A percentile compares a stretch with the other conserved stretches of the same genome.
phyloP scores from a whole-genome alignment of 37 sponge, comb jelly and placozoan species.

The Eunapius fragilis region DNA sequence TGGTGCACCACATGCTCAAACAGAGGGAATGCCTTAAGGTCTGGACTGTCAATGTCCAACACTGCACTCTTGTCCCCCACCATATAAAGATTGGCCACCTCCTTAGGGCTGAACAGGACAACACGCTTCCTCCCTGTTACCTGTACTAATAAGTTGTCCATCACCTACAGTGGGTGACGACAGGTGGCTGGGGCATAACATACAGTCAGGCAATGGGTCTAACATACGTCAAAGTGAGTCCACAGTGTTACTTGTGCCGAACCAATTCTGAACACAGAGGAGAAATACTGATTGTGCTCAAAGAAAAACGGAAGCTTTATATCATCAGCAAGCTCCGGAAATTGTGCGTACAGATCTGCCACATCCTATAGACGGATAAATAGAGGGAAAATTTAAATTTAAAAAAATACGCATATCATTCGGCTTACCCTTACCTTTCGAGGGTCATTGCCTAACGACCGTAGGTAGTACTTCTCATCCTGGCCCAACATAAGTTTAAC shows the following conservation, averaged over 20 bases:
- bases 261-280: conserved; percentile 83
- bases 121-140: conserved; percentile 81
- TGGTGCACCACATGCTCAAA: conserved; percentile 49
- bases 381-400: not conserved
- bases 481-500: conserved; percentile 2
- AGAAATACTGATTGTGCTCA: conserved; percentile 64
- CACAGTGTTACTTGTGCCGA: conserved; percentile 85
- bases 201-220: not conserved
- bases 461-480: conserved; percentile 88
- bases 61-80: conserved; percentile 87
- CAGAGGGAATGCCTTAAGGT: conserved; percentile 67
- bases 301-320: conserved; percentile 72
- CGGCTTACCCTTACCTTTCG: conserved; percentile 72
- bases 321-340: conserved; percentile 77
- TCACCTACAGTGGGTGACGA: conserved; percentile 57
- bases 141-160: conserved; percentile 96
- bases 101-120: conserved; percentile 77
- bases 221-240: conserved; percentile 96
- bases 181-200: not conserved
- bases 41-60: conserved; percentile 80
- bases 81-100: conserved; percentile 77
- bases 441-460: conserved; percentile 77
- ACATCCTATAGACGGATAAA: conserved; percentile 54
- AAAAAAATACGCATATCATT: too few relatives aligned
- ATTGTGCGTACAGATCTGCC: conserved; percentile 78